Conservation (phyloP, 2,113 vertebrate genomes). For the Setophaga coronata region DNA sequence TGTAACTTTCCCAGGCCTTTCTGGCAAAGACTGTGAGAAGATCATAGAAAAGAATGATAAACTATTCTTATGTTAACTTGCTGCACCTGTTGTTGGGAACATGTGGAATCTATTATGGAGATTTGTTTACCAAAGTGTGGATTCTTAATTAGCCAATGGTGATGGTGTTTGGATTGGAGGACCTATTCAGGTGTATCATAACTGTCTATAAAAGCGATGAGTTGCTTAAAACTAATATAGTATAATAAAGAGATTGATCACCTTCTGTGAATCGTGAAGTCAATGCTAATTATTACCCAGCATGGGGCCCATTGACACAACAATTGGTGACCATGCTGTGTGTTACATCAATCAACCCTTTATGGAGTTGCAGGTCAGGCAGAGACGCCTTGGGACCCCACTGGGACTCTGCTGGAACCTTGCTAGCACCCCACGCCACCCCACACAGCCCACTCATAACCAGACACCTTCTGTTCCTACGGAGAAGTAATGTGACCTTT, state of each 20-base stretch:
- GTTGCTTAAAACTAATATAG: neutral
- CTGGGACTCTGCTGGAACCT: neutral
- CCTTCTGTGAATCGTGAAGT: neutral
- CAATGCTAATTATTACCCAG: neutral
- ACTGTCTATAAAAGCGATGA: neutral
- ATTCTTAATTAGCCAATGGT: neutral
- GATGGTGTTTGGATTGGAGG: neutral
- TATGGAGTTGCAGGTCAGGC: neutral
- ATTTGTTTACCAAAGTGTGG: neutral
- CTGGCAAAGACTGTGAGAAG: neutral
- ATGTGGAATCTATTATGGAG: neutral
- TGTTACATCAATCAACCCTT: neutral
- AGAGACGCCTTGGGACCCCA: neutral
- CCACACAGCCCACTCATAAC: neutral
- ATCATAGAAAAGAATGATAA: neutral
- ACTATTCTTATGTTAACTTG: neutral
- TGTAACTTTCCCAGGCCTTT: neutral
- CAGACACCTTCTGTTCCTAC: fast-evolving
- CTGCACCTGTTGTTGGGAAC: neutral
- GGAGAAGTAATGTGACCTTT: neutral
- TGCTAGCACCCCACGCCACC: neutral
- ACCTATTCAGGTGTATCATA: neutral
- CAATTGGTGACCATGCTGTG: neutral
- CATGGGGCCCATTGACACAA: neutral
- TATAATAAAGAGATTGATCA: neutral